Conservation (phyloP, 1,140 invertebrate species). For the Caenorhabditis brenneri region DNA sequence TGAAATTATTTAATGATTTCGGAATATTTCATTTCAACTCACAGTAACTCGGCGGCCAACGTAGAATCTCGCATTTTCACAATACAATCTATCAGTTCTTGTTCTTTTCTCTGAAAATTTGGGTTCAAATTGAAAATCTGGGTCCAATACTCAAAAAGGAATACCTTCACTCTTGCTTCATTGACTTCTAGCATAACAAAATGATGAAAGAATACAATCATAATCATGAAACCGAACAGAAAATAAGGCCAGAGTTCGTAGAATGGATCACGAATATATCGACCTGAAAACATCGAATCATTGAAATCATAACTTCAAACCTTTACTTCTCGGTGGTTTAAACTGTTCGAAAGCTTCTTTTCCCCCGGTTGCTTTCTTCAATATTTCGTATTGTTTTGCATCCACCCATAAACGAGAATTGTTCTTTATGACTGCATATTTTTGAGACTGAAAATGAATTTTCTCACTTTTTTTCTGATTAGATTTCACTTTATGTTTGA, state of each 20-base stretch:
- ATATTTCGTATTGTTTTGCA: constrained; percentile 6
- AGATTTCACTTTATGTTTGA: not conserved
- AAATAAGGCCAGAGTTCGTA: not conserved
- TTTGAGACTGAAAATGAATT: not conserved
- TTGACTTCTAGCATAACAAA: constrained; percentile 32
- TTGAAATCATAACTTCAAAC: not conserved
- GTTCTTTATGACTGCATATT: not conserved
- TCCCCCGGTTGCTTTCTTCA: not conserved
- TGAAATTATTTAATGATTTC: not conserved
- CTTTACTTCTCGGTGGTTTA: not conserved
- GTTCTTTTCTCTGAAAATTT: not conserved
- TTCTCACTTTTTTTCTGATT: not conserved
- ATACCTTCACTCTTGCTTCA: not conserved
- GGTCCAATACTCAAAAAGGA: not conserved
- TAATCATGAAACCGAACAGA: not conserved
- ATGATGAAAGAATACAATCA: constrained; percentile 21
- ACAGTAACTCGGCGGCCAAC: not conserved
- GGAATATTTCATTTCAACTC: not conserved
- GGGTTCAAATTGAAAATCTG: not conserved
- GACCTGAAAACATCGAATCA: not conserved
- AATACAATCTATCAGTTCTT: constrained; percentile 7
- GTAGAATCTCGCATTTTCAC: not conserved
- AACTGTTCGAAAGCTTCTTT: not conserved
- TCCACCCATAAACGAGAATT: not conserved
- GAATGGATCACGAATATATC: not conserved